phyloP scores from a whole-genome alignment of 2,888 invertebrate genomes.

The Ramazzottius varieornatus region DNA sequence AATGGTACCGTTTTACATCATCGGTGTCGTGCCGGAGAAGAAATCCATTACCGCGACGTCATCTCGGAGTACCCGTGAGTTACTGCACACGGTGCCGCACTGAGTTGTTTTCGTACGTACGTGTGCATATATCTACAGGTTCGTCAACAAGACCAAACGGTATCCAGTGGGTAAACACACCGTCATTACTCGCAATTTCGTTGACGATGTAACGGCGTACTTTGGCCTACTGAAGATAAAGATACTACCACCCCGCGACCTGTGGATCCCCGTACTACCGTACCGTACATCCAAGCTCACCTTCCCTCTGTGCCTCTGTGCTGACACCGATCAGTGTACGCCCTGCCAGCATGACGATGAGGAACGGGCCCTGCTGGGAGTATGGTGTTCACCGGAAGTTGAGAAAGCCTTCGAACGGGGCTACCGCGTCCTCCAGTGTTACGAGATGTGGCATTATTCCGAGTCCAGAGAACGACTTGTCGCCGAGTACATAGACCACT shows the following conservation, averaged over 20 bases:
- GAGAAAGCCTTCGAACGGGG: neutral
- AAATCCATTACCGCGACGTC: neutral
- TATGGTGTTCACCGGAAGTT: neutral
- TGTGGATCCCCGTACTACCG: neutral
- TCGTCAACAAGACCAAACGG: neutral
- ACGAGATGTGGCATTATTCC: neutral
- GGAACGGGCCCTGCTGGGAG: neutral
- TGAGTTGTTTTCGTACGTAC: too few relatives aligned
- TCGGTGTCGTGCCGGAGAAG: neutral
- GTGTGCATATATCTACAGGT: too few relatives aligned
- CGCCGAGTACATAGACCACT: neutral
- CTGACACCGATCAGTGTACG: neutral
- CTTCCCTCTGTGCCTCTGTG: neutral
- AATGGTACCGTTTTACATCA: neutral
- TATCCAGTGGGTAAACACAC: neutral
- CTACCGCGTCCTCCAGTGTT: neutral
- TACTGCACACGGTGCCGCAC: too few relatives aligned
- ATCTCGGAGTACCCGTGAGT: too few relatives aligned
- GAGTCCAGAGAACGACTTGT: neutral
- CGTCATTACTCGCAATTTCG: neutral
- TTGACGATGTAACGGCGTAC: neutral
- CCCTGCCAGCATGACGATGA: neutral
- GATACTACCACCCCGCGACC: neutral
- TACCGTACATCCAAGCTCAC: neutral
- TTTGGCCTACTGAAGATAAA: neutral